Conservation (phyloP, 2,113 vertebrate species). For the Ibidorhyncha struthersii region DNA sequence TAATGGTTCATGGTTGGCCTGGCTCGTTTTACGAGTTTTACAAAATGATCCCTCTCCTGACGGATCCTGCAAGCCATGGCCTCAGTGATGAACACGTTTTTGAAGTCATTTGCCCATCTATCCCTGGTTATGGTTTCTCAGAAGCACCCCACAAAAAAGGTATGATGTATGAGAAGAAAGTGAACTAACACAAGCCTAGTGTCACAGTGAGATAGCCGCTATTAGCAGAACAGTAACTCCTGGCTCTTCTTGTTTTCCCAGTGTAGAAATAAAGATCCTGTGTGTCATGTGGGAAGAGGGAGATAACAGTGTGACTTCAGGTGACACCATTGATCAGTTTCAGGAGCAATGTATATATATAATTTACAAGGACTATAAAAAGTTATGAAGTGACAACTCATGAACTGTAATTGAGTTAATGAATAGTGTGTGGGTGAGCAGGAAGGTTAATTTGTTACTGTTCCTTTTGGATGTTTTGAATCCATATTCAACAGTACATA, state of each 20-base stretch:
- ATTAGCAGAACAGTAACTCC: neutral
- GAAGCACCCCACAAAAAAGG: conserved; percentile 80
- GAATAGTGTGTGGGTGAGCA: neutral
- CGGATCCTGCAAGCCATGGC: conserved; percentile 68
- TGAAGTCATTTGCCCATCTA: conserved; percentile 82
- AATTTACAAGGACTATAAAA: neutral
- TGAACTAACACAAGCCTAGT: neutral
- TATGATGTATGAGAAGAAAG: neutral
- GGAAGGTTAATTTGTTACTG: neutral
- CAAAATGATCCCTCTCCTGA: conserved; percentile 80
- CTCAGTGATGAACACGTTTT: conserved; percentile 66
- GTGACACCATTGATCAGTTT: neutral
- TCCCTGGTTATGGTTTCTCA: conserved; percentile 81
- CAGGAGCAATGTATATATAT: neutral
- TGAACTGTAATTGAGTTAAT: neutral
- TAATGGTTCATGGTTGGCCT: conserved; percentile 84
- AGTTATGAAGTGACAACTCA: neutral
- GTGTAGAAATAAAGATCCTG: neutral
- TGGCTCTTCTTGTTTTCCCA: neutral
- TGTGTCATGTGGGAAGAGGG: neutral
- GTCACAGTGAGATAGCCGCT: neutral
- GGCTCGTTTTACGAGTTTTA: conserved; percentile 82
- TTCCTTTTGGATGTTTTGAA: neutral
- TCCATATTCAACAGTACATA: neutral
- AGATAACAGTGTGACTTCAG: neutral